phyloP scores from a whole-genome alignment of 2,113 vertebrate genomes.

The Dermatemys mawii region DNA sequence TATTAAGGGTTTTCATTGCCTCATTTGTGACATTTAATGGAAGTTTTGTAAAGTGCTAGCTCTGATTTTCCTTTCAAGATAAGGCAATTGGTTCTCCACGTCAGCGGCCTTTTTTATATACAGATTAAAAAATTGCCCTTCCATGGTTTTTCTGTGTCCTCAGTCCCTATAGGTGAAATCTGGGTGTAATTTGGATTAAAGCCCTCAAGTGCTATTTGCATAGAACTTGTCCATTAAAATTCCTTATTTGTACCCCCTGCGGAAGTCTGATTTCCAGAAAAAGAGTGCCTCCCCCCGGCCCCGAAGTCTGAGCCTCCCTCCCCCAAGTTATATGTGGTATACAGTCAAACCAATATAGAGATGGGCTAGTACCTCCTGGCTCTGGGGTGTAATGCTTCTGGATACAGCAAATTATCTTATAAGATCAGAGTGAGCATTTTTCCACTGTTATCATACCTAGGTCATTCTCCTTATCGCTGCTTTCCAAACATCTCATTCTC shows the following conservation, averaged over 20 bases:
- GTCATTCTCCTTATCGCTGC: slow-evolving; percentile 36
- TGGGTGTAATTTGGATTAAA: neutral
- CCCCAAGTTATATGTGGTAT: accelerated
- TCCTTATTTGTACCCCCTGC: neutral
- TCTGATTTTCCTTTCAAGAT: neutral
- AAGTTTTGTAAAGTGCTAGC: neutral
- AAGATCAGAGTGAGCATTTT: neutral
- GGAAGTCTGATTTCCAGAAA: neutral
- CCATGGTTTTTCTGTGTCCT: neutral
- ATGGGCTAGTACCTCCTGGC: neutral
- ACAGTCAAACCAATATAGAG: accelerated
- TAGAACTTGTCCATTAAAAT: neutral
- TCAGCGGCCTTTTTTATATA: neutral
- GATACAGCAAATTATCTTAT: neutral
- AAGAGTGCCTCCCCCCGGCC: neutral
- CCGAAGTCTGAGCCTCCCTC: neutral
- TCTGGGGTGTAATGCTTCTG: neutral
- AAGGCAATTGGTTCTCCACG: neutral
- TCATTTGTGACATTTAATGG: neutral
- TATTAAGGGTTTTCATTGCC: neutral
- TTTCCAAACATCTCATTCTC: slow-evolving; percentile 64
- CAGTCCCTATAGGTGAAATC: neutral
- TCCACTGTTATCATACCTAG: neutral
- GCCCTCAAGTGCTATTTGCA: neutral
- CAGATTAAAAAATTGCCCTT: neutral